phyloP scores from a whole-genome alignment of 2,113 vertebrate species.

The Dasyprocta punctata region DNA sequence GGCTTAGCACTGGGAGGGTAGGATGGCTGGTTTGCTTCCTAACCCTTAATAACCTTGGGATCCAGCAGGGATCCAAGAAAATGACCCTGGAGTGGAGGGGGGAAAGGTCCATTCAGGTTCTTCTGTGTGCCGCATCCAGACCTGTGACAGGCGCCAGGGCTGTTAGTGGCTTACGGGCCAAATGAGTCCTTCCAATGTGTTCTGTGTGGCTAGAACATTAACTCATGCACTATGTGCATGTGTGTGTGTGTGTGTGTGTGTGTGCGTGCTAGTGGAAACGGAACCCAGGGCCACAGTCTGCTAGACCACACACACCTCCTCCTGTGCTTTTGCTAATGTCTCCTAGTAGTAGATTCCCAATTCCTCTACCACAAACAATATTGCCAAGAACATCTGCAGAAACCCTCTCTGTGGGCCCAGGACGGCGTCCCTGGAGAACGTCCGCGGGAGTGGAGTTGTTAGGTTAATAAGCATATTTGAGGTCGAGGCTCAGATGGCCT shows the following conservation, averaged over 20 bases:
- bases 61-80: not conserved
- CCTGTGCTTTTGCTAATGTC: not conserved
- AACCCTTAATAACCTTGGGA: not conserved
- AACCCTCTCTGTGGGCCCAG: not conserved
- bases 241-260: not conserved
- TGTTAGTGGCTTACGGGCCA: not conserved
- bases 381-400: not conserved
- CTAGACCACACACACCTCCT: not conserved
- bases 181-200: not conserved
- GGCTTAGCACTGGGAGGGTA: not conserved
- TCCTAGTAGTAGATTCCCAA: not conserved
- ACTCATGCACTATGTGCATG: not conserved
- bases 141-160: not conserved
- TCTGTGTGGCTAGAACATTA: not conserved
- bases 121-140: not conserved
- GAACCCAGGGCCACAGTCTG: not conserved
- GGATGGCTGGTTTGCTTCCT: not conserved
- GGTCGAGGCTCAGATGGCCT: not conserved
- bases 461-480: no score
- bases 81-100: not conserved
- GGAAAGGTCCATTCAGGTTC: not conserved
- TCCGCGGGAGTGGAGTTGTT: no score
- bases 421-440: not conserved
- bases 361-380: not conserved
- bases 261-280: not conserved